Base-by-base conservation (phyloP, 2,797 vertebrate genomes). In the Sibirionetta formosa region DNA sequence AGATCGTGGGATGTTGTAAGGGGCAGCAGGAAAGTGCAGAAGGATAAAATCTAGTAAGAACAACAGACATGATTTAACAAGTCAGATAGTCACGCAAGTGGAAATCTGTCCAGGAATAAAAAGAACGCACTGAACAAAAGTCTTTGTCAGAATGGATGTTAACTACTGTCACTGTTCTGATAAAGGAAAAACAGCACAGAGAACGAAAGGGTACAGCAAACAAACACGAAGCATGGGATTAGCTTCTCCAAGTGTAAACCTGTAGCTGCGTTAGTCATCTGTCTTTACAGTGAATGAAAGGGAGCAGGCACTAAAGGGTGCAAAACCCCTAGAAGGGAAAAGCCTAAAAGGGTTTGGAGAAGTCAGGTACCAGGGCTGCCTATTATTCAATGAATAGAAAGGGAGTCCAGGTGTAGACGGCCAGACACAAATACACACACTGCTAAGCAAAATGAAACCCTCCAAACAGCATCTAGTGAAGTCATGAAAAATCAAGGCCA, bases 31-130 rank as follows among this genome's bases (percentile, higher is more conserved):
- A n/a, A 91, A 90, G 58, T 1, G 26, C 51, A 84, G 33, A 82
- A 82, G 48, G 77, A 82, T 53, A 84, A 91, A 93, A 87, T 50
- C 1, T 1, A 83, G 60, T 48, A 48, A 90, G 84, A 94, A 57
- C 22, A 86, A 83, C 42, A 93, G 75, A 44, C 33, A 26, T 10
- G 60, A 84, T 51, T 84, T 64, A 94, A 79, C 31, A 82, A 72
- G 79, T 57, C 85, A 71, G 33, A 78, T 4, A 94, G 63, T 68
- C 85, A 84, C 0, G 2, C 53, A 86, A 90, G 31, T 46, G 27
- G 40, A 80, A 90, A 84, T 77, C 53, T 50, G 31, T 35, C 68
- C 77, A 77, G 56, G 53, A 88, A 82, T 36, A 3, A 38, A 71
- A 82, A 53, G 23, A 27, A 19, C 0, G 70, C 22, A 33, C 19